Evolutionary conservation across 2,113 vertebrate genomes (phyloP), one percentile per base, ranked within the genome.

Genomic region (Scophthalmus maximus): DNA sequence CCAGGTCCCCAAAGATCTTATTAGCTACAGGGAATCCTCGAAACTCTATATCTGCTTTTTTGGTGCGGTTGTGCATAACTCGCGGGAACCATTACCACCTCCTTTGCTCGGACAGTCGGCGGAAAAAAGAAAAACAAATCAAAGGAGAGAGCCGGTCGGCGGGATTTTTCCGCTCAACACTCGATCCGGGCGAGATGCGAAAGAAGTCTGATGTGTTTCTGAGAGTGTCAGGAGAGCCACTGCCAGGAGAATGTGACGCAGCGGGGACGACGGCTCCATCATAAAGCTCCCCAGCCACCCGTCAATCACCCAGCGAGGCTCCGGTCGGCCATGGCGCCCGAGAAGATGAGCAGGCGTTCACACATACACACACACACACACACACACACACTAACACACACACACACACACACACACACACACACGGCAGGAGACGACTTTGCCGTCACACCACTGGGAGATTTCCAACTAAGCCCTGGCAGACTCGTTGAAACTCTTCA

Each of bases 231-330:
- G 76, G 74, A 85, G 88, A 87, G 78, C 75, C 81, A 71, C 77
- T 85, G 85, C 77, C 76, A 71, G 78, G 80, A 87, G 79, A 80
- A 86, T 69, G 82, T 42, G 75, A 82, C 85, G 80, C 86, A 74
- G 84, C 82, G 76, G 88, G 76, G 56, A 77, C 88, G 90, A 91
- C 86, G 84, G 85, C 85, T 88, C 88, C 82, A 88, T 89, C 89
- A 92, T 83, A 87, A 72, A 82, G 79, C 83, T 88, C 86, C 85
- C 86, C 68, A 79, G 80, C 84, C 85, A 46, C 63, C 87, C 82
- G 82, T 90, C 91, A 89, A 89, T 91, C 90, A 91, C 88, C 79
- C 90, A 75, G 83, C 82, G 55, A 81, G 87, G 40, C 73, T 76
- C 82, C 86, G 34, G 42, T 79, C 27, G 73, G 81, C 83, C 70